These are phyloP conservation scores for Phylloscopus trochilus DNA, from an alignment of 2,113 vertebrate species.

Conservation along the genomic window DNA sequence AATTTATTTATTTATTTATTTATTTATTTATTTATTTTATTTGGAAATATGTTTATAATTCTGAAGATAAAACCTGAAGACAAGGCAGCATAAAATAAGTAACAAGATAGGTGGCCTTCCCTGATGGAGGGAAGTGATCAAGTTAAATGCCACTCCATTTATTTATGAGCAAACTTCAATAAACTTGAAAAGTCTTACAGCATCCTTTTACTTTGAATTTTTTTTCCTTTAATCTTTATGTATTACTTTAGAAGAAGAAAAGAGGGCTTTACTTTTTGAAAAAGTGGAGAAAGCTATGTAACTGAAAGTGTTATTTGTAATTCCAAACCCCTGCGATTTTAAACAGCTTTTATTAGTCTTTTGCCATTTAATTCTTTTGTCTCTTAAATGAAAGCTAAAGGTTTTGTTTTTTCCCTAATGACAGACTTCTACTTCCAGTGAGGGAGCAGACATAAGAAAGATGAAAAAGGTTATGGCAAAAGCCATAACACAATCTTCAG, in stretches of 20 bases:
- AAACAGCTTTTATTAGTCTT: background rate
- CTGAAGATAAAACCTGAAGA: background rate
- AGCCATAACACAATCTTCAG: background rate
- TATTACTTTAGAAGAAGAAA: background rate
- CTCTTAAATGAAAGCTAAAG: background rate
- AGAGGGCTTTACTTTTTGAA: background rate
- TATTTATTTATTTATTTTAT: too few species aligned
- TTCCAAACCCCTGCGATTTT: background rate
- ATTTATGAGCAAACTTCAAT: background rate
- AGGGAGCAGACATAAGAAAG: background rate
- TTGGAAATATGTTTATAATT: background rate
- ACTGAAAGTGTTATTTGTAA: background rate
- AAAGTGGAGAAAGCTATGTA: background rate
- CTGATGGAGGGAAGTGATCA: background rate
- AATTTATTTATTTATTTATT: background rate
- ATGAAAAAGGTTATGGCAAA: background rate
- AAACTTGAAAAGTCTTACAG: background rate
- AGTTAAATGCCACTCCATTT: background rate
- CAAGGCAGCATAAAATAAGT: background rate
- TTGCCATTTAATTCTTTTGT: background rate
- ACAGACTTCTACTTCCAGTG: background rate
- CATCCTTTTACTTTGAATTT: background rate
- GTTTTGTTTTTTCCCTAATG: background rate
- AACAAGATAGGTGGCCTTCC: background rate
- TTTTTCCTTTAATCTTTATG: background rate